Evolutionary conservation across 2,113 vertebrate genomes (phyloP), one percentile per base, ranked within the genome.

Genomic region (Leucopsar rothschildi): DNA sequence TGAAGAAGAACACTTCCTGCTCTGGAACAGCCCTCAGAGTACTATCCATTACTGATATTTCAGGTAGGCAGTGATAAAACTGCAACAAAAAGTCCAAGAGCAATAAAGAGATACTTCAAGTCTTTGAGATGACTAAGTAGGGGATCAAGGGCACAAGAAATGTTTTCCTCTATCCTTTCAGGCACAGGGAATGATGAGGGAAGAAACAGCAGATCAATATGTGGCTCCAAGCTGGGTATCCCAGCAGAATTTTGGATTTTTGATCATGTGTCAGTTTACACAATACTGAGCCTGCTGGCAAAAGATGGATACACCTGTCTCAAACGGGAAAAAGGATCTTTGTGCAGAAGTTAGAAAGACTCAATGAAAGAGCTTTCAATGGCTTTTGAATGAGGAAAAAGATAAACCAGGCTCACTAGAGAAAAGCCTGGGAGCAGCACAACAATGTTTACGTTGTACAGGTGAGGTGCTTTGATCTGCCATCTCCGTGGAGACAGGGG

Each of bases 381-480:
- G 13, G 52, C 28, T 39, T 81, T 66, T 73, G 68, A 52, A 52
- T 37, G 12, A 37, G 39, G 45, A 82, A 77, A 42, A 35, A 18
- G 40, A 42, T 63, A 56, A 83, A 56, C 31, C 21, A 49, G 35
- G 22, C 49, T 56, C 6, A 2, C 25, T 42, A 33, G 35, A 23
- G 47, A 49, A 55, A 56, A 49, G 35, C 21, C 29, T 63, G 17
- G 17, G 29, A 31, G 49, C 42, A 61, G 8, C 17, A 37, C 25
- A 53, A 8, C 5, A 13, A 2, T 18, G 2, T 47, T 42, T 56
- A 22, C 2, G 1, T 4, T 63, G 55, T 35, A 9, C 21, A 42
- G 33, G 40, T 27, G 71, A 49, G 8, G 31, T 35, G 21, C 35
- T 69, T 42, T 69, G 14, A 42, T 76, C 24, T 49, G 18, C 47